Evolutionary conservation across 2,113 vertebrate genomes (phyloP).

Genomic region (Cranoglanis bouderius): DNA sequence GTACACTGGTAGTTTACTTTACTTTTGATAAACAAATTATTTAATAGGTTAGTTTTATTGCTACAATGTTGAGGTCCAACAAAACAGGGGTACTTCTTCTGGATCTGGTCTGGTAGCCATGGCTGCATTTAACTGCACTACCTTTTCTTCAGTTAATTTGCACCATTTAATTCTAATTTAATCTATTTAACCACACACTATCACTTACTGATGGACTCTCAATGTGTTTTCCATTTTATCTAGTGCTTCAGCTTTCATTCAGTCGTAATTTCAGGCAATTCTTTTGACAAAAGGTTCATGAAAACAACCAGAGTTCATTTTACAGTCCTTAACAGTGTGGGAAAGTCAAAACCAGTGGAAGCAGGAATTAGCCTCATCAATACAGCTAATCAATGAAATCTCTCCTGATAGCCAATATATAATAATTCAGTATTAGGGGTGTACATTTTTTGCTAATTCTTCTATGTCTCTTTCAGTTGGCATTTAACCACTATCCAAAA

Average conservation of each 20-base stretch:
- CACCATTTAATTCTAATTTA: background rate
- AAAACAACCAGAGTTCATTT: conserved; percentile 14
- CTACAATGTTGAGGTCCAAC: background rate
- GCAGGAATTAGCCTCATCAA: conserved; percentile 35
- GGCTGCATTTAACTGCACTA: background rate
- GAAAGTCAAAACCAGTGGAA: conserved; percentile 18
- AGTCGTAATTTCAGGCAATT: background rate
- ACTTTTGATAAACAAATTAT: background rate
- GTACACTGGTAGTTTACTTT: background rate
- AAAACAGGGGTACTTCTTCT: background rate
- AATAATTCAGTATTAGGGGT: background rate
- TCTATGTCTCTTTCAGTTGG: background rate
- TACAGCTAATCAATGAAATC: conserved; percentile 33
- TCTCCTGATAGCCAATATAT: conserved; percentile 13
- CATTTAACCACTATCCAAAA: background rate
- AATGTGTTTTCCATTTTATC: background rate
- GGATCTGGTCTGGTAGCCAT: background rate
- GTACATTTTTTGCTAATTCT: no score
- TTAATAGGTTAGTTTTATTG: background rate
- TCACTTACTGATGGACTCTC: background rate
- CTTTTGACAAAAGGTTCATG: conserved; percentile 16
- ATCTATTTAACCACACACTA: background rate
- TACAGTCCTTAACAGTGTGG: conserved; percentile 34
- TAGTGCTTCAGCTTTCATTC: background rate
- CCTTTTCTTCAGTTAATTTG: background rate